A percentile compares a stretch with the other conserved stretches of the same genome.
Evolutionary conservation across 1,140 invertebrate genomes (phyloP).

Genomic region (Scylla paramamosain): DNA sequence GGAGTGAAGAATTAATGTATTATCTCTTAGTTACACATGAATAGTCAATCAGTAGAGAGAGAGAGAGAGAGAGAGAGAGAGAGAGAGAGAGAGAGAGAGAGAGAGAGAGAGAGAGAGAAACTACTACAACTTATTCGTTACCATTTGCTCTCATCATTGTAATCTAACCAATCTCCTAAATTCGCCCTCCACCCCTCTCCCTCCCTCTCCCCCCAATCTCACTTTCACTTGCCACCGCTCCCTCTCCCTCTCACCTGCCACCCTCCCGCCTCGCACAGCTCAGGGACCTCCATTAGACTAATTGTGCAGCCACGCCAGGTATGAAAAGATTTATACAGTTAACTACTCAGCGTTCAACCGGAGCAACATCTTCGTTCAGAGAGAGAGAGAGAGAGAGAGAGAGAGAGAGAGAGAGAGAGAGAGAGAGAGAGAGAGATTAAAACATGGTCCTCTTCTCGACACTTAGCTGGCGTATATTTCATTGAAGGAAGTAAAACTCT

Average conservation of each 20-base stretch:
- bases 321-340: background rate
- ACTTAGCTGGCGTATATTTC: no score
- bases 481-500: no score
- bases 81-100: no score
- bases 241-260: background rate
- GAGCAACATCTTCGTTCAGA: background rate
- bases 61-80: no score
- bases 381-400: slow-evolving; percentile 20
- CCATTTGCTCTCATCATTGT: background rate
- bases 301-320: background rate
- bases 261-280: background rate
- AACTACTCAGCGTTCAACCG: background rate
- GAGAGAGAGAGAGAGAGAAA: background rate
- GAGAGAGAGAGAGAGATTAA: background rate
- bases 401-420: slow-evolving; percentile 20
- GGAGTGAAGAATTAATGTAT: no score
- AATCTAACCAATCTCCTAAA: background rate
- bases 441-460: background rate
- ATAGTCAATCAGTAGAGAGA: no score
- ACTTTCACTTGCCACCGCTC: no score
- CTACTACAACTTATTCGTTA: background rate
- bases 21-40: no score
- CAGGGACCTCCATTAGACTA: background rate
- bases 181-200: background rate
- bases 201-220: background rate